These are phyloP conservation scores for Nerophis ophidion DNA, from an alignment of 2,113 vertebrate genomes.

Conservation along the genomic window DNA sequence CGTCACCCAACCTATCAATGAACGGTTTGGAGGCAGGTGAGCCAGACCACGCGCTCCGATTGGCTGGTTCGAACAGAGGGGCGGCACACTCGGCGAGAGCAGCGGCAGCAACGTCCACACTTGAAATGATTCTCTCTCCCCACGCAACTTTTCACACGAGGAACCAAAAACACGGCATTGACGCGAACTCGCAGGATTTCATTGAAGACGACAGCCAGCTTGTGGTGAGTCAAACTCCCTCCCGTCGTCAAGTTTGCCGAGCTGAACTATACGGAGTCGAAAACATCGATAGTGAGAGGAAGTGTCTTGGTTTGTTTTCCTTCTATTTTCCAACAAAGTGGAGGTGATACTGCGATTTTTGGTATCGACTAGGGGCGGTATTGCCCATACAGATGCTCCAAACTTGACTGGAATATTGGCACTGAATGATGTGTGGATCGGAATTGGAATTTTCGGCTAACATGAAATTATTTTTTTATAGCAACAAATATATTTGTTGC, in stretches of 20 bases:
- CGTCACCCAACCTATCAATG: background rate
- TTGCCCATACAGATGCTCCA: too few species aligned
- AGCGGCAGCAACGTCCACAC: conserved; percentile 22
- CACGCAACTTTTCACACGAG: background rate
- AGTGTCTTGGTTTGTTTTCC: too few species aligned
- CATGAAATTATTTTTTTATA: too few species aligned
- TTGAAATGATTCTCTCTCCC: background rate
- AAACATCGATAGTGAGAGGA: too few species aligned
- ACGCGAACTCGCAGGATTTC: background rate
- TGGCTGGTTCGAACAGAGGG: conserved; percentile 64
- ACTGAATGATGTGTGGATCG: too few species aligned
- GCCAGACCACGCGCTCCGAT: conserved; percentile 35
- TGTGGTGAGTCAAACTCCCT: conserved; percentile 31
- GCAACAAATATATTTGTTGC: too few species aligned
- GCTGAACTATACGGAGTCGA: too few species aligned
- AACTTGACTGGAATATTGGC: too few species aligned
- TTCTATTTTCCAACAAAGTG: too few species aligned
- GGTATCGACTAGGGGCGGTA: too few species aligned
- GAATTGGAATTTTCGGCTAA: too few species aligned
- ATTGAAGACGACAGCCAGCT: background rate
- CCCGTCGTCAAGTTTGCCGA: background rate
- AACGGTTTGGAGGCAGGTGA: conserved; percentile 38
- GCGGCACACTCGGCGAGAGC: conserved; percentile 35
- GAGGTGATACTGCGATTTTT: too few species aligned
- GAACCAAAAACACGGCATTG: background rate